Percentiles rank a stretch among this genome's conserved stretches.
Conservation (phyloP, 2,888 invertebrate genomes). For the Nomada hirtipes region DNA sequence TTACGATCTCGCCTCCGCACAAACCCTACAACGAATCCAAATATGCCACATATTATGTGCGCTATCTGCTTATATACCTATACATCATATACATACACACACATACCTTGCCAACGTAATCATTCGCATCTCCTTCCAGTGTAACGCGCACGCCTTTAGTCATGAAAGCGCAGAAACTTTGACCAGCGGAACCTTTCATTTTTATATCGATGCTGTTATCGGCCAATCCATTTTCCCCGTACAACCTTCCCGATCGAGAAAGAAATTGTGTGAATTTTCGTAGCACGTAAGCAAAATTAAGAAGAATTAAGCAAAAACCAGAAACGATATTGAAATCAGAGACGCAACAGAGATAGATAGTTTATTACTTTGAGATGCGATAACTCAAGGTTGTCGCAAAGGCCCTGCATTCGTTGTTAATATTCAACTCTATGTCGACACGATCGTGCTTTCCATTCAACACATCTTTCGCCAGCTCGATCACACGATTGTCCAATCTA, state of each 20-base stretch:
- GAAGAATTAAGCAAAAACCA: not conserved
- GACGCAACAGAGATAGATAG: not conserved
- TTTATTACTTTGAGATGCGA: slow-evolving; percentile 94
- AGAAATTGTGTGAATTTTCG: not conserved
- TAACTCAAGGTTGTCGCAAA: slow-evolving; percentile 98
- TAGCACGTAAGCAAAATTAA: not conserved
- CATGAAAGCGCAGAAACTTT: slow-evolving; percentile 99
- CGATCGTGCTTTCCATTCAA: slow-evolving; percentile 89
- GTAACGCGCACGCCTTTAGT: slow-evolving; percentile 95
- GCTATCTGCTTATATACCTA: too few species aligned
- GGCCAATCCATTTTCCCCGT: slow-evolving; percentile 94
- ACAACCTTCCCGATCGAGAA: slow-evolving; percentile 87
- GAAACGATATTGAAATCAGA: not conserved
- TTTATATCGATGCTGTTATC: slow-evolving; percentile 92
- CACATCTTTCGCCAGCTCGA: slow-evolving; percentile 90
- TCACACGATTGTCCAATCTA: slow-evolving; percentile 91
- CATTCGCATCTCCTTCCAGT: slow-evolving; percentile 98
- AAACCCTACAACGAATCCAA: slow-evolving; percentile 87
- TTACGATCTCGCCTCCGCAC: slow-evolving; percentile 97
- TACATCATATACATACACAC: too few species aligned
- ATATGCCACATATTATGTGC: not conserved
- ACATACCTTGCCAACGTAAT: slow-evolving; percentile 94
- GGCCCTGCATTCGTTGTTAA: slow-evolving; percentile 96
- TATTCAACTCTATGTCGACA: slow-evolving; percentile 91
- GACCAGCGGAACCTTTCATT: slow-evolving; percentile 97